Conservation (phyloP, 2,888 invertebrate species). For the Griposia aprilina region DNA sequence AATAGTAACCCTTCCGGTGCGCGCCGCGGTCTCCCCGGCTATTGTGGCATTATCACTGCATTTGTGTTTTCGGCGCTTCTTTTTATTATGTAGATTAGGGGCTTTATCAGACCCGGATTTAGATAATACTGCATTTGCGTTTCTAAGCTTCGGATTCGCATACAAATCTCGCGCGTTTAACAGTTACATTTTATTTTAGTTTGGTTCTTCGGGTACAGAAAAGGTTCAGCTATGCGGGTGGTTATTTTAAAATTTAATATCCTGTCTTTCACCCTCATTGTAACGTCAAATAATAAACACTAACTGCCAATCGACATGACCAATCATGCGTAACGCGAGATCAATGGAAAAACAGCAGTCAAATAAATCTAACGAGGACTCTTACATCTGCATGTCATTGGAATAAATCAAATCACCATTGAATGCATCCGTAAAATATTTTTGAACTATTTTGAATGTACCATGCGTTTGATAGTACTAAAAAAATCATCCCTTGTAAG, state of each 20-base stretch:
- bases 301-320: conserved; percentile 89
- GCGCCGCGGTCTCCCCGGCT: conserved; percentile 77
- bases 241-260: conserved; percentile 45
- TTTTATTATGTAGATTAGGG: conserved; percentile 89
- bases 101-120: conserved; percentile 84
- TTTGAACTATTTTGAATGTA: conserved; percentile 90
- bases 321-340: conserved; percentile 87
- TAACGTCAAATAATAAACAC: conserved; percentile 80
- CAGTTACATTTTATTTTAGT: conserved; percentile 54
- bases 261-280: conserved; percentile 56
- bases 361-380: conserved; percentile 90
- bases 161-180: conserved; percentile 64
- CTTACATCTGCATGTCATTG: conserved; percentile 90
- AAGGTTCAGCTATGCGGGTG: conserved; percentile 55
- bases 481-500: conserved; percentile 84
- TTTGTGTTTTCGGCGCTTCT: conserved; percentile 86
- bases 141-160: conserved; percentile 71
- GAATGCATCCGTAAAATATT: conserved; percentile 90
- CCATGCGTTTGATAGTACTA: conserved; percentile 76
- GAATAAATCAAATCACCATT: conserved; percentile 91
- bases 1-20: conserved; percentile 86
- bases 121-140: conserved; percentile 76
- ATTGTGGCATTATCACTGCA: conserved; percentile 86
- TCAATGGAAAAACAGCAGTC: conserved; percentile 89
- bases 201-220: conserved; percentile 13